phyloP scores from a whole-genome alignment of 2,113 vertebrate genomes.

The Sturnus vulgaris region DNA sequence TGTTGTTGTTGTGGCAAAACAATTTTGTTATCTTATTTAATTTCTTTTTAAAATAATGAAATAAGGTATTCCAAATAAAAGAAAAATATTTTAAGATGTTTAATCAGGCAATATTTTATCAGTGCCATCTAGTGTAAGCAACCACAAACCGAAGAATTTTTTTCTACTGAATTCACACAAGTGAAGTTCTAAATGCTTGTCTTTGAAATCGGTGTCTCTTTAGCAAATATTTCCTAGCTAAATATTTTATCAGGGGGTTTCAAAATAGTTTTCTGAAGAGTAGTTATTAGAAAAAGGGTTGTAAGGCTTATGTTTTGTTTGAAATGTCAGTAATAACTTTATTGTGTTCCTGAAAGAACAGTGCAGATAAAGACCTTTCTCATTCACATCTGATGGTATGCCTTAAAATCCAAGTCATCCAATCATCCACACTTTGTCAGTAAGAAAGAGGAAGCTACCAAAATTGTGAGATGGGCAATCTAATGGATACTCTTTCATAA shows the following conservation, averaged over 20 bases:
- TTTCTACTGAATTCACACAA: not conserved
- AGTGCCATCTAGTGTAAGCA: conserved; percentile 62
- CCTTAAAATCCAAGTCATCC: conserved; percentile 24
- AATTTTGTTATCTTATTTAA: not conserved
- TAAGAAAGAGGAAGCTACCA: not conserved
- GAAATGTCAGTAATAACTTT: conserved; percentile 50
- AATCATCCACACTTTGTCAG: conserved; percentile 15
- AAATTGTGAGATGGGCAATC: not conserved
- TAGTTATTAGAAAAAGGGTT: conserved; percentile 12
- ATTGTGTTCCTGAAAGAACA: conserved; percentile 20
- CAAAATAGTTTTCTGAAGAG: not conserved
- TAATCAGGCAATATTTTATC: conserved; percentile 40
- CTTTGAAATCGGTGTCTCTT: not conserved
- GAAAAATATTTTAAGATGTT: not conserved
- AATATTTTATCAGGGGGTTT: not conserved
- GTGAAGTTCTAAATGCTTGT: not conserved
- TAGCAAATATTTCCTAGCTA: not conserved
- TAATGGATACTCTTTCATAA: not conserved
- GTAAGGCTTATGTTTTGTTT: conserved; percentile 6
- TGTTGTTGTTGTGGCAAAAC: not conserved
- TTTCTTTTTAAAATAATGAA: not conserved
- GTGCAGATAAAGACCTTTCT: conserved; percentile 61
- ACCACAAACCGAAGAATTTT: not conserved
- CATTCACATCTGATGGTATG: conserved; percentile 16
- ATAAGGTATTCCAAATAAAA: not conserved